Percentiles rank a stretch among this genome's conserved stretches.
Evolutionary conservation across 2,888 invertebrate species (phyloP).

Genomic region (Drosophila yooni): DNA sequence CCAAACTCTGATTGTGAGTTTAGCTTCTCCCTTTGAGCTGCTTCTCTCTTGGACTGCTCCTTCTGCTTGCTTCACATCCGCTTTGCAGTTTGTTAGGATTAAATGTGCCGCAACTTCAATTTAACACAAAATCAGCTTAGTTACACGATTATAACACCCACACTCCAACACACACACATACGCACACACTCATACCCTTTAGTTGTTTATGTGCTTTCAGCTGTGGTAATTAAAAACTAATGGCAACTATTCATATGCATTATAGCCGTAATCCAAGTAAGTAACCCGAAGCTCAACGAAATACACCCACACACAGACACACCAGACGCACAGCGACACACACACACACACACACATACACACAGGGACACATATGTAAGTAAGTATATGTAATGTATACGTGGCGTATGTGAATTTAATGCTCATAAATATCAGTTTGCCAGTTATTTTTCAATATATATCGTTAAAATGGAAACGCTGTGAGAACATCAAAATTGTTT

Average conservation of each 20-base stretch:
- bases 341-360: neutral
- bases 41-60: constrained; percentile 9
- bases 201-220: constrained; percentile 37
- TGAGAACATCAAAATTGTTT: constrained; percentile 77
- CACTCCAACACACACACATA: neutral
- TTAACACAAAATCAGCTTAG: constrained; percentile 57
- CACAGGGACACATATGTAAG: constrained; percentile 1
- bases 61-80: constrained; percentile 26
- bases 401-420: constrained; percentile 8
- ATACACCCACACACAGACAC: neutral
- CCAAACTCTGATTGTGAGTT: constrained; percentile 42
- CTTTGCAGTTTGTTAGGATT: constrained; percentile 46
- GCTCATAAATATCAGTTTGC: constrained; percentile 54
- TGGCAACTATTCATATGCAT: constrained; percentile 59
- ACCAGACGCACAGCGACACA: neutral
- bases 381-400: constrained; percentile 22
- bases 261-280: constrained; percentile 59
- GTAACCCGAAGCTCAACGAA: constrained; percentile 32
- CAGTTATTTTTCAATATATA: constrained; percentile 70
- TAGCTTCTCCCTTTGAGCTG: constrained; percentile 6
- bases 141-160: constrained; percentile 37
- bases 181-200: constrained; percentile 6
- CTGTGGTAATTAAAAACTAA: constrained; percentile 52
- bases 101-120: constrained; percentile 41
- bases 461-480: constrained; percentile 64